Base-by-base conservation (phyloP, 2,888 invertebrate species). In the Bombylius major region DNA sequence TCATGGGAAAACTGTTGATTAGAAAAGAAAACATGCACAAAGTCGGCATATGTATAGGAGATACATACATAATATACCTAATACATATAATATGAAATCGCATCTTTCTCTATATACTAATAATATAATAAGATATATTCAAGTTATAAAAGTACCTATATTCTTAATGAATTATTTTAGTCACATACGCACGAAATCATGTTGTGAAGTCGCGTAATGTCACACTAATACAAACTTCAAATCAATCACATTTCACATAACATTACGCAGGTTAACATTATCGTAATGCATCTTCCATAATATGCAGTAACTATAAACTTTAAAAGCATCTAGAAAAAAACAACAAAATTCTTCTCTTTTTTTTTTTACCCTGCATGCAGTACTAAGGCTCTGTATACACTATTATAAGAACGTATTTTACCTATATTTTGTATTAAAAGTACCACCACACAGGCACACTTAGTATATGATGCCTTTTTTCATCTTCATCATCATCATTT, bases 111-210 rank as follows among this genome's bases (percentile, higher is more conserved):
- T 23, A n/a, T n/a, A n/a, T n/a, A 23, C 23, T 3, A 23, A 23
- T 23, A 23, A 23, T 23, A 23, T 23, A 23, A 23, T 23, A 23
- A 23, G 23, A 23, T 1, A 23, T 23, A 23, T 23, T 23, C 23
- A 23, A 23, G 50, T 54, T 50, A n/a, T n/a, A 8, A 32, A 23
- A 8, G 34, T 13, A 48, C 45, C n/a, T 47, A 39, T 13, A 31
- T 50, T 31, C 55, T 55, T 55, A 54, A 58, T 55, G 54, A 55
- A 58, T 58, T 55, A 58, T 58, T 58, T 53, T 36, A 55, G 55
- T 58, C 58, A 58, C 58, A 58, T 58, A 54, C 50, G 55, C 58
- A 55, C 55, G 50, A 58, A 55, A 58, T 58, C 58, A 58, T 58
- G 58, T 58, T 55, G 53, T 14, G 48, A 49, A 46, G 53, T 49